Conservation (phyloP, 2,113 vertebrate genomes). For the Rhineura floridana region DNA sequence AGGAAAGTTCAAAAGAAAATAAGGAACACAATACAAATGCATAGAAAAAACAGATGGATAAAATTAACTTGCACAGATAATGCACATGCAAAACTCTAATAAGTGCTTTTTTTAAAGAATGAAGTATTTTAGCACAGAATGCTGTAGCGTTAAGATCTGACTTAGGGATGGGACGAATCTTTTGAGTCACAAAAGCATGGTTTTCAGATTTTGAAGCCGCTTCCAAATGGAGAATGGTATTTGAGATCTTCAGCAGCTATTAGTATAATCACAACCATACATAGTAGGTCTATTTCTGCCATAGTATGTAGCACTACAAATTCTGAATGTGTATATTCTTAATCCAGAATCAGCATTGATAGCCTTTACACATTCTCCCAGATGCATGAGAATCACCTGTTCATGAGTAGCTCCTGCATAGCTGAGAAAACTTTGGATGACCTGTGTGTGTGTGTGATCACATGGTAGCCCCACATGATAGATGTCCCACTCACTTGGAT, state of each 20-base stretch:
- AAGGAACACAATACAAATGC: slow-evolving; percentile 35
- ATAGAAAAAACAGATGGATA: slow-evolving; percentile 42
- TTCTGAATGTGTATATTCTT: background rate
- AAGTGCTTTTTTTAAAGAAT: slow-evolving; percentile 19
- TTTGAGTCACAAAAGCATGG: background rate
- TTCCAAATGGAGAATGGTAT: background rate
- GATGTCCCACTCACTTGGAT: background rate
- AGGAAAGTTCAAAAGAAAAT: slow-evolving; percentile 22
- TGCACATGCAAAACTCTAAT: slow-evolving; percentile 43
- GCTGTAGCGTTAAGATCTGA: slow-evolving; percentile 55
- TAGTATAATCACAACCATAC: background rate
- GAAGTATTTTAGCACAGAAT: slow-evolving; percentile 32
- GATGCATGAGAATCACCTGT: background rate
- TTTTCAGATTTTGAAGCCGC: background rate
- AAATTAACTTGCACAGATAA: slow-evolving; percentile 50
- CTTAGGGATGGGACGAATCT: slow-evolving; percentile 71
- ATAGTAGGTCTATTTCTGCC: slow-evolving; percentile 7
- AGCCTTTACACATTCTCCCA: background rate
- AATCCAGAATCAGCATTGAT: background rate
- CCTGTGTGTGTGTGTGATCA: background rate
- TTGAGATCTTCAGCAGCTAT: slow-evolving; percentile 13
- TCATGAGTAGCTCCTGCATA: background rate
- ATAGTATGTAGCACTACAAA: background rate
- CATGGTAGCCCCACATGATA: background rate
- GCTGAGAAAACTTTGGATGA: background rate